Evolutionary conservation across 2,888 invertebrate species (phyloP), one percentile per base, ranked within the genome.

Genomic region (Pseudococcus viburni): DNA sequence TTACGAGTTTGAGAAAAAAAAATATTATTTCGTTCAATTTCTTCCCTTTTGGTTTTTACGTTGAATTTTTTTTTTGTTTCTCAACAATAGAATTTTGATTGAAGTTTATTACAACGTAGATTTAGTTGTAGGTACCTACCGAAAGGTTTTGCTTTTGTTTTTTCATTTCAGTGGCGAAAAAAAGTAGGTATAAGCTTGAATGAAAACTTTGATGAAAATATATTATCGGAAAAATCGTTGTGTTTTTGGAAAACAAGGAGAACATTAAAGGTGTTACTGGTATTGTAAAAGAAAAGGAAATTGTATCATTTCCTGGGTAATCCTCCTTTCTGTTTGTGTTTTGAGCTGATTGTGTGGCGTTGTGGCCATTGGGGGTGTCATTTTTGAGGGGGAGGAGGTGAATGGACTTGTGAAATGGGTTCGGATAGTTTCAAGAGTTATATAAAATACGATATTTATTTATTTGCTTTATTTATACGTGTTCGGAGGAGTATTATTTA

Each of bases 21-120:
- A 22, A 22, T 64, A 22, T 59, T 59, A 22, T 64, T 64, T 64
- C 22, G 64, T 19, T 64, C 22, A 51, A 51, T 51, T 17, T 51
- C 51, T 51, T 15, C 26, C 26, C 26, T 33, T 51, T 51, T 51
- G 17, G 51, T 15, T 51, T 51, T 51, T 51, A 51, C 51, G 15
- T 64, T 64, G 64, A 64, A 64, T 22, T 64, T 64, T 64, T 64
- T 64, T 64, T 64, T 12, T 33, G 26, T 33, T 33, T 33, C 26
- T 64, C 51, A 22, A 22, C 8, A 64, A 64, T 64, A 64, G 64
- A 64, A 64, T 22, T 64, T 64, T 64, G 19, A 64, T 64, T 64
- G 64, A 64, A 64, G 22, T 64, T 64, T 64, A 64, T 64, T 64
- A 64, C 6, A 22, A 19, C 59, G 12, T 59, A 46, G 46, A 51